Percentiles rank a stretch among this genome's conserved stretches.
These are phyloP conservation scores for Syngnathus rostellatus DNA, from an alignment of 2,797 vertebrate genomes.

Conservation along the genomic window DNA sequence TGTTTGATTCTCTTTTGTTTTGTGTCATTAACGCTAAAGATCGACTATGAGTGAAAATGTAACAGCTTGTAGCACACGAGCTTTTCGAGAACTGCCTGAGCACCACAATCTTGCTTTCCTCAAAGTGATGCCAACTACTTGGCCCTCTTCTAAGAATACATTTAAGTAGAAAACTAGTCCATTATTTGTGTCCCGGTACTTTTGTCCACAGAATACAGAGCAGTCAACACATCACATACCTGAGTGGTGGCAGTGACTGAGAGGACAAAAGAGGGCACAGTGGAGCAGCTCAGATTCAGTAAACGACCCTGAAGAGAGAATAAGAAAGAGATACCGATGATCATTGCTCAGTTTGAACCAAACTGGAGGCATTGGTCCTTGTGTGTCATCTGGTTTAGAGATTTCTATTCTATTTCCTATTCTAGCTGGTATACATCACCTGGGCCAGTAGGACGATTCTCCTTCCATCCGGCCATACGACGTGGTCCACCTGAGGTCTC, in stretches of 20 bases:
- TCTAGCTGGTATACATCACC: conserved; percentile 57
- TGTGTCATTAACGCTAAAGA: too few species aligned
- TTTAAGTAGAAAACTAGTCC: too few species aligned
- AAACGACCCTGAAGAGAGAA: conserved; percentile 74
- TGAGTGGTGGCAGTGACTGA: conserved; percentile 91
- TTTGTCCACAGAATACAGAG: not conserved
- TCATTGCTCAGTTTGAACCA: not conserved
- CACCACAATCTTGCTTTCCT: too few species aligned
- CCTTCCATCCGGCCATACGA: conserved; percentile 92
- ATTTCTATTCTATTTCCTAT: too few species aligned
- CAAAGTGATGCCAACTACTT: too few species aligned
- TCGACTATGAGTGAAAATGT: too few species aligned
- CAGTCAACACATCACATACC: conserved; percentile 50
- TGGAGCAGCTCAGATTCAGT: conserved; percentile 91
- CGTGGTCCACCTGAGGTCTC: conserved; percentile 85
- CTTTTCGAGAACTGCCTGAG: too few species aligned
- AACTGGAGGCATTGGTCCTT: too few species aligned
- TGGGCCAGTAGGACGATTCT: conserved; percentile 85
- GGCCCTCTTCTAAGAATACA: too few species aligned
- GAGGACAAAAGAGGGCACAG: conserved; percentile 86
- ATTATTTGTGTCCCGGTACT: not conserved
- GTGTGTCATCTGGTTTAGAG: too few species aligned
- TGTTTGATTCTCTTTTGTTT: too few species aligned
- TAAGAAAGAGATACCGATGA: not conserved
- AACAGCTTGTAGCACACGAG: too few species aligned